Base-by-base conservation (phyloP, 2,797 vertebrate species). In the Malurus leucopterus region DNA sequence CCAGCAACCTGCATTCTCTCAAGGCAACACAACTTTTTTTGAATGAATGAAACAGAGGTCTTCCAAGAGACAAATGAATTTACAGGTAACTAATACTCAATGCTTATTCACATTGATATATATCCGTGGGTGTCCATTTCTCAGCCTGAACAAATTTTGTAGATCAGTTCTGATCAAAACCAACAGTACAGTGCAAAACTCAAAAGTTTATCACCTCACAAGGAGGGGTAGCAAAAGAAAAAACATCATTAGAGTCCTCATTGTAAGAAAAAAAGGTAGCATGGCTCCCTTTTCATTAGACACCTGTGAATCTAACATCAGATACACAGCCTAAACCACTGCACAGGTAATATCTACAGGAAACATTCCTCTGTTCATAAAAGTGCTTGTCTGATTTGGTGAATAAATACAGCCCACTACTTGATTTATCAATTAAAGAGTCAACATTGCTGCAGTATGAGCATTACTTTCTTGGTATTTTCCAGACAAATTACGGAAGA, bases 201-300 rank as follows among this genome's bases (percentile, higher is more conserved):
- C 40, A n/a, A 13, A 14, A 23, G 22, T 67, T 70, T 4, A 3
- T 50, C 5, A 26, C 12, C 27, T 47, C 24, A 14, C 0, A 0
- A 53, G 41, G 6, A 78, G 12, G 12, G 15, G 8, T 27, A 74
- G 24, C 5, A 41, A 49, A 78, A 59, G 9, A n/a, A 41, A 36
- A 46, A 11, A 32, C 13, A 24, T 11, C 14, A 22, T 64, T 23
- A 27, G 54, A 21, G 27, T 51, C 20, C 18, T 59, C 59, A 59
- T 1, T 26, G 17, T 40, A 32, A 68, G 36, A 8, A 50, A 47
- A n/a, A 47, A 26, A 11, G 8, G 11, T 49, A 57, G 8, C 38
- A 43, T 1, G 3, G 12, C 51, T 82, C 10, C 36, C 8, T 55
- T 58, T 46, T 71, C 41, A 32, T 47, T 14, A 63, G 16, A 7